phyloP scores from a whole-genome alignment of 1,140 invertebrate species.

The Oscheius sp. region DNA sequence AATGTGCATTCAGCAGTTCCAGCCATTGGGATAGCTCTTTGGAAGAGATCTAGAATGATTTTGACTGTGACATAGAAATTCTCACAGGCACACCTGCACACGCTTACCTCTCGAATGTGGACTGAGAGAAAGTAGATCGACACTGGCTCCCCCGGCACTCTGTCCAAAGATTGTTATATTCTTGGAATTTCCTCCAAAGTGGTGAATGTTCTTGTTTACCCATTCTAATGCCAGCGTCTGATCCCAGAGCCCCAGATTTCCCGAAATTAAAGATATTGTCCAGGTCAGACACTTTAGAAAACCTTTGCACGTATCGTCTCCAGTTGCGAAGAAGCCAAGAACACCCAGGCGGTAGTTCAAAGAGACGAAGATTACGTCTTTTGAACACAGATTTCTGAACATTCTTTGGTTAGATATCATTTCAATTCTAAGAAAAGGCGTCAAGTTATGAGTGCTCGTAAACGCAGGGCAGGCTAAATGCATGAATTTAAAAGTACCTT shows the following conservation, averaged over 20 bases:
- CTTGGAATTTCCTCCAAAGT: slow-evolving; percentile 86
- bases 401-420: too few relatives aligned
- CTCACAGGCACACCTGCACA: too few relatives aligned
- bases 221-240: slow-evolving; percentile 77
- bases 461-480: too few relatives aligned
- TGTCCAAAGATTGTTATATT: slow-evolving; percentile 78
- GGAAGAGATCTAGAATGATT: slow-evolving; percentile 50
- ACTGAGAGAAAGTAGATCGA: slow-evolving; percentile 9
- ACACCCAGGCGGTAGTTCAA: slow-evolving; percentile 51
- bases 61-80: too few relatives aligned
- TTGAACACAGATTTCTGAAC: slow-evolving; percentile 43
- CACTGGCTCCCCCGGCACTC: slow-evolving; percentile 17
- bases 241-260: slow-evolving; percentile 88
- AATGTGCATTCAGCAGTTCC: slow-evolving; percentile 30
- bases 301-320: slow-evolving; percentile 40
- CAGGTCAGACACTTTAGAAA: neutral
- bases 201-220: slow-evolving; percentile 84
- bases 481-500: too few relatives aligned
- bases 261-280: slow-evolving; percentile 58
- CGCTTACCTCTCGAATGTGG: neutral
- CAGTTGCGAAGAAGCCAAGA: slow-evolving; percentile 61
- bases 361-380: slow-evolving; percentile 50
- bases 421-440: too few relatives aligned
- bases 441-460: too few relatives aligned
- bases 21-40: slow-evolving; percentile 43